Conservation (phyloP, 2,113 vertebrate genomes). For the Mola mola region DNA sequence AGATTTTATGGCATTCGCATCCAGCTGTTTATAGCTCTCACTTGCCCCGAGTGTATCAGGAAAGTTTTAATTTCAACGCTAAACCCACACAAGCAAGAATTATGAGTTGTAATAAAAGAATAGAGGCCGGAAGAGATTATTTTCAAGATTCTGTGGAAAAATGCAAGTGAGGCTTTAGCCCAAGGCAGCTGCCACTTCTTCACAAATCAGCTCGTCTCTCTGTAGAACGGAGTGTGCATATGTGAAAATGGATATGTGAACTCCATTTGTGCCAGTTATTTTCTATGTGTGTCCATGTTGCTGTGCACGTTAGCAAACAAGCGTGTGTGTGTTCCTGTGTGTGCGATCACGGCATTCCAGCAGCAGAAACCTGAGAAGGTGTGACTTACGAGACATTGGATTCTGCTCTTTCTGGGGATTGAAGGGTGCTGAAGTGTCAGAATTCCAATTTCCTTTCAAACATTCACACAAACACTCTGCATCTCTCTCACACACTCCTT, state of each 20-base stretch:
- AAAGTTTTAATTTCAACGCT: conserved; percentile 4
- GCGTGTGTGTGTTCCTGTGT: conserved; percentile 18
- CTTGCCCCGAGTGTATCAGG: background rate
- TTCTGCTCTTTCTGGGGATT: conserved; percentile 65
- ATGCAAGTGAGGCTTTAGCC: conserved; percentile 24
- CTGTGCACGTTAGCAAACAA: background rate
- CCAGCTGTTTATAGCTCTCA: background rate
- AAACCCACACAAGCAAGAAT: background rate
- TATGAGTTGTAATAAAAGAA: conserved; percentile 22
- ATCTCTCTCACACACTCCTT: conserved; percentile 38
- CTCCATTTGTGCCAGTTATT: conserved; percentile 39
- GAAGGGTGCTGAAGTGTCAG: conserved; percentile 71
- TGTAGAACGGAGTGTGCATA: conserved; percentile 29
- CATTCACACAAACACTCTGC: conserved; percentile 52
- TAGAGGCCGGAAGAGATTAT: conserved; percentile 6
- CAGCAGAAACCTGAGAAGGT: conserved; percentile 74
- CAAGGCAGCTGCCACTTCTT: conserved; percentile 49
- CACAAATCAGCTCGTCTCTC: conserved; percentile 53
- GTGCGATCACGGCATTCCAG: conserved; percentile 58
- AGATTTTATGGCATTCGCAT: background rate
- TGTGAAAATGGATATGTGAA: conserved; percentile 45
- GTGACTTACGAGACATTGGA: conserved; percentile 71
- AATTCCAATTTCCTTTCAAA: conserved; percentile 72
- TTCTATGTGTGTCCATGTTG: conserved; percentile 39
- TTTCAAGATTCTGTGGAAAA: conserved; percentile 43